Base-by-base conservation (phyloP, 2,113 vertebrate species). In the Suricata suricatta region DNA sequence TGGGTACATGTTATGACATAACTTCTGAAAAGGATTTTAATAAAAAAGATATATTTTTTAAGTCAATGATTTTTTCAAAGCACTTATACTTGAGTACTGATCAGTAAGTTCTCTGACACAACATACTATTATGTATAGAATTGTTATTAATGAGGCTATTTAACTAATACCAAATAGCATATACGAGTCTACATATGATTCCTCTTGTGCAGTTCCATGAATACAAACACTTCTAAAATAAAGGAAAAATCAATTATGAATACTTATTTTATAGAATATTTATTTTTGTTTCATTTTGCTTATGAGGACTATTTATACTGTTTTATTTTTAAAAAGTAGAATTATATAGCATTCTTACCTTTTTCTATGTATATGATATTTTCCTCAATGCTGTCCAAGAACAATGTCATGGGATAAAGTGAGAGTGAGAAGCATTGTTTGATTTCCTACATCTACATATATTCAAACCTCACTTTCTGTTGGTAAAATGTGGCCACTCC, bases 11-110 rank as follows among this genome's bases (percentile, higher is more conserved):
- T 68, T 63, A 14, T 50, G 57, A 52, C 79, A 2, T 72, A 64
- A 66, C 84, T 90, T 95, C 74, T 93, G 33, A 84, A 71, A 95
- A 88, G 16, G n/a, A 79, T 71, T 69, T 93, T 69, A 64, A 60
- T 84, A 33, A 47, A 41, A 41, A 54, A 41, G 69, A 23, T 4
- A 17, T 15, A 60, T 71, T 94, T 63, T 79, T 29, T 69, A 89
- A 86, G 38, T 86, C 2, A 38, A 57, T 64, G 5, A 93, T 68
- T 71, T 74, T 47, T 25, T 17, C 14, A 47, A 79, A 77, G 4
- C 64, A 60, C 16, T 84, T 84, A 71, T 10, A 89, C 16, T 76
- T 93, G 13, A 80, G 81, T 23, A 33, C 27, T 63, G 21, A 50
- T 81, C 35, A 90, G 38, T 80, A 50, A 64, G 33, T 90, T 91